A percentile compares a stretch with the other conserved stretches of the same genome.
These are phyloP conservation scores for Bibio marci DNA, from an alignment of 2,888 invertebrate species.

Conservation along the genomic window DNA sequence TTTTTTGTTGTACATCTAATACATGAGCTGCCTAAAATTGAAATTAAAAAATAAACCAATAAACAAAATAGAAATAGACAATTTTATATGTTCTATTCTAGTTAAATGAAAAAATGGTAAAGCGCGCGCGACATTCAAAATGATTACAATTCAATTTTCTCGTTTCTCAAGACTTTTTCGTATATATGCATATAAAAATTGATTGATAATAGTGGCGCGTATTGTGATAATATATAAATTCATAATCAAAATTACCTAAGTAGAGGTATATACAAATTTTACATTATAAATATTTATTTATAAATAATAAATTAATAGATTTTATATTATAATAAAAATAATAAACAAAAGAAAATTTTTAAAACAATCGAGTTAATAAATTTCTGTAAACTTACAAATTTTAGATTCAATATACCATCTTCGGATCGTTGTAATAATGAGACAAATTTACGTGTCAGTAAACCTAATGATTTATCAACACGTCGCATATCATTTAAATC, in stretches of 20 bases:
- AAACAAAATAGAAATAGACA: constrained; percentile 1
- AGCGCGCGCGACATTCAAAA: constrained; percentile 3
- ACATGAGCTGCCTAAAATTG: constrained; percentile 49
- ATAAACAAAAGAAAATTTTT: background rate
- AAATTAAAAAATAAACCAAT: constrained; percentile 4
- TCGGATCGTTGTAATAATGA: constrained; percentile 21
- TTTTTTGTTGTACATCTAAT: constrained; percentile 54
- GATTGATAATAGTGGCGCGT: too few relatives aligned
- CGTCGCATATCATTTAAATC: constrained; percentile 12
- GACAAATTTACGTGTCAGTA: constrained; percentile 26
- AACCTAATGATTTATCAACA: constrained; percentile 24
- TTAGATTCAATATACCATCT: constrained; percentile 24
- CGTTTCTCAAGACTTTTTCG: too few relatives aligned
- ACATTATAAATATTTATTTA: too few relatives aligned
- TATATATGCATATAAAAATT: too few relatives aligned
- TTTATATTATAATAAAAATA: too few relatives aligned
- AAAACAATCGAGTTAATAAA: background rate
- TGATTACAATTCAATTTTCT: too few relatives aligned
- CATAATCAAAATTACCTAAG: too few relatives aligned
- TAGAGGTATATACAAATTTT: too few relatives aligned
- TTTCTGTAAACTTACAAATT: constrained; percentile 19
- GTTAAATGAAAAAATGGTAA: too few relatives aligned
- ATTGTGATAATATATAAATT: too few relatives aligned
- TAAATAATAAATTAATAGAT: too few relatives aligned
- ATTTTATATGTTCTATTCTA: background rate